These are phyloP conservation scores for Dicranocentrus wangi DNA, from an alignment of 2,888 invertebrate species.

Conservation along the genomic window DNA sequence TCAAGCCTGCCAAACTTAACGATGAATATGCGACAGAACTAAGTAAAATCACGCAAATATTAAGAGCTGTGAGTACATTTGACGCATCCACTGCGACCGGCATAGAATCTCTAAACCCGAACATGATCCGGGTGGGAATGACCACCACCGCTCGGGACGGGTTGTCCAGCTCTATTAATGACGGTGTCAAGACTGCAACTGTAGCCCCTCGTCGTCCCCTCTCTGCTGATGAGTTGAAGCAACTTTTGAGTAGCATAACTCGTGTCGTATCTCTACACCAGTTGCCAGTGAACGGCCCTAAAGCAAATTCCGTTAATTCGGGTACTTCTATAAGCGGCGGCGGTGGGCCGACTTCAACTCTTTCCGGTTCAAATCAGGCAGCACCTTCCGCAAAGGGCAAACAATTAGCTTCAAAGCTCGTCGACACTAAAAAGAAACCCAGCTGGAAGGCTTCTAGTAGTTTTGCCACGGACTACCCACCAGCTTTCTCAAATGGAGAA, in stretches of 20 bases:
- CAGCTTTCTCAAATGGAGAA: no score
- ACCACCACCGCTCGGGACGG: not conserved
- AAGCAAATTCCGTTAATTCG: no score
- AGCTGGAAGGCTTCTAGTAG: no score
- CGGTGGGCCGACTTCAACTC: no score
- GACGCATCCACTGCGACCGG: conserved; percentile 35
- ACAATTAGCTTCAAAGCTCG: no score
- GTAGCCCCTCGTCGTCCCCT: conserved; percentile 17
- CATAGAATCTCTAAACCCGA: not conserved
- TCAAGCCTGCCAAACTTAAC: conserved; percentile 30
- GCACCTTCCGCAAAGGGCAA: no score
- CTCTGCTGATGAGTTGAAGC: conserved; percentile 46
- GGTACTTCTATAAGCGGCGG: no score
- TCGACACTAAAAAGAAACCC: not conserved
- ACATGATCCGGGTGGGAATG: not conserved
- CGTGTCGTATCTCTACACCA: conserved; percentile 58
- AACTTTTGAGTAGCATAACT: conserved; percentile 51
- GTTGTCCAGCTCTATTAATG: not conserved
- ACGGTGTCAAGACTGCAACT: not conserved
- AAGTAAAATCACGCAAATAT: conserved; percentile 46
- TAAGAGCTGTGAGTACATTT: conserved; percentile 42
- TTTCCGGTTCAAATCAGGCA: no score
- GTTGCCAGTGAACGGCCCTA: conserved; percentile 10
- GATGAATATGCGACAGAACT: conserved; percentile 42
- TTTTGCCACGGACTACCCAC: no score